These are phyloP conservation scores for Brachionus manjavacas DNA, from an alignment of 1,140 invertebrate genomes.

Conservation along the genomic window DNA sequence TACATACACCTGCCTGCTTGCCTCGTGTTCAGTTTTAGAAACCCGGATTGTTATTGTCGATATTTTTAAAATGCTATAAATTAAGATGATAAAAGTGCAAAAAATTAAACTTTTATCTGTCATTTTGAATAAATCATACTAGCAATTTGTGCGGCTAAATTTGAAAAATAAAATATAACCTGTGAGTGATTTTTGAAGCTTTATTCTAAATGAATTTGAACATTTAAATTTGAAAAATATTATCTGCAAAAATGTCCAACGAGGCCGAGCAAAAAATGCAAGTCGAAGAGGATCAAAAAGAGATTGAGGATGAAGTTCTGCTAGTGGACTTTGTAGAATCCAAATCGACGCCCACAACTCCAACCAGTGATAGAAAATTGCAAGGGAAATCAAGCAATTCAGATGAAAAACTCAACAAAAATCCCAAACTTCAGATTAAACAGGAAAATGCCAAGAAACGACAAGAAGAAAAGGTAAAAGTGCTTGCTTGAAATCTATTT, in stretches of 20 bases:
- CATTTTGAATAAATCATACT: neutral
- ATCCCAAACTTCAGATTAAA: neutral
- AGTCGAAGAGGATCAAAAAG: neutral
- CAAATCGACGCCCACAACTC: conserved; percentile 5
- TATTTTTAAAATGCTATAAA: neutral
- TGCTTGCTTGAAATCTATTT: neutral
- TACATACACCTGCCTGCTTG: too few species aligned
- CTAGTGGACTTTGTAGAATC: neutral
- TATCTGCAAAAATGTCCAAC: neutral
- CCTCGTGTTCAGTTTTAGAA: too few species aligned
- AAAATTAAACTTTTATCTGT: neutral
- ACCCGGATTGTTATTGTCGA: too few species aligned
- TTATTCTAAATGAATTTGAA: neutral
- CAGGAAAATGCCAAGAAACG: conserved; percentile 6
- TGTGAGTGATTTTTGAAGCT: neutral
- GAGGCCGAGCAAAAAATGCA: neutral
- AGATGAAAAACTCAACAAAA: conserved; percentile 38
- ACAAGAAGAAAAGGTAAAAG: conserved; percentile 10
- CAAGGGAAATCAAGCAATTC: neutral
- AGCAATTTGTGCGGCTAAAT: neutral
- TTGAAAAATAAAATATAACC: neutral
- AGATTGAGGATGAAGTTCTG: neutral
- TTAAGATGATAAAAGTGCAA: neutral
- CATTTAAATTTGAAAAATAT: neutral
- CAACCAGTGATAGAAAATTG: neutral